These are phyloP conservation scores for Chironex yamaguchii DNA, from an alignment of 30 jellyfish, hydroid and myxozoan genomes.

Conservation along the genomic window DNA sequence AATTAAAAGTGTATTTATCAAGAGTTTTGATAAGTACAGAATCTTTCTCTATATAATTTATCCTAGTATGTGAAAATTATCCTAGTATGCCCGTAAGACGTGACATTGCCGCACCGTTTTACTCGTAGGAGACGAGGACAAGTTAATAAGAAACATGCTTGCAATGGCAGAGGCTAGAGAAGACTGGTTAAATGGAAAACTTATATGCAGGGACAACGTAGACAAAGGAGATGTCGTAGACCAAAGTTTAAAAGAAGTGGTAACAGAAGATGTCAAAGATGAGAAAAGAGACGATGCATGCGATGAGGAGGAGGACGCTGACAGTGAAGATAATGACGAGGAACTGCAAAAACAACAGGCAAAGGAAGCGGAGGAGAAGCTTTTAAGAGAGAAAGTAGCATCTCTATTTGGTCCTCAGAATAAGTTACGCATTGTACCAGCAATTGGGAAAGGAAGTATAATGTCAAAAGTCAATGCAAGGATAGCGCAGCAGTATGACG, in stretches of 20 bases:
- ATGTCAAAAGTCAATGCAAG: background rate
- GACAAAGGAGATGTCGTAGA: background rate
- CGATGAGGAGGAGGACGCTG: background rate
- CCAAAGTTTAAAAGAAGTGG: background rate
- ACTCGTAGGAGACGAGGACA: constrained; percentile 35
- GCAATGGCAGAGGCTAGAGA: constrained; percentile 73
- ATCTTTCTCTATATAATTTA: no score
- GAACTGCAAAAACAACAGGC: background rate
- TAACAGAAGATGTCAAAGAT: constrained; percentile 24
- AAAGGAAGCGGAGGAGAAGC: background rate
- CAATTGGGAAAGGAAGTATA: background rate
- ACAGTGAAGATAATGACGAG: background rate
- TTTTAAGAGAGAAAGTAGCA: background rate
- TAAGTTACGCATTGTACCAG: background rate
- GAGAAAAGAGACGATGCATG: background rate
- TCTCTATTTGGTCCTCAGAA: background rate
- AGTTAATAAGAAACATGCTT: constrained; percentile 67
- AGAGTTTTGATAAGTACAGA: no score
- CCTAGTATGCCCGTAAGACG: no score
- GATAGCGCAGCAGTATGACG: background rate
- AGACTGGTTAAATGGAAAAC: constrained; percentile 77
- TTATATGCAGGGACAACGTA: constrained; percentile 4
- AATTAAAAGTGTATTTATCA: no score
- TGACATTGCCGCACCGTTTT: no score
- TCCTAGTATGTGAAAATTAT: no score